Percentiles rank a stretch among this genome's conserved stretches.
Conservation (phyloP, 1,140 invertebrate species). For the Euborellia annulipes region DNA sequence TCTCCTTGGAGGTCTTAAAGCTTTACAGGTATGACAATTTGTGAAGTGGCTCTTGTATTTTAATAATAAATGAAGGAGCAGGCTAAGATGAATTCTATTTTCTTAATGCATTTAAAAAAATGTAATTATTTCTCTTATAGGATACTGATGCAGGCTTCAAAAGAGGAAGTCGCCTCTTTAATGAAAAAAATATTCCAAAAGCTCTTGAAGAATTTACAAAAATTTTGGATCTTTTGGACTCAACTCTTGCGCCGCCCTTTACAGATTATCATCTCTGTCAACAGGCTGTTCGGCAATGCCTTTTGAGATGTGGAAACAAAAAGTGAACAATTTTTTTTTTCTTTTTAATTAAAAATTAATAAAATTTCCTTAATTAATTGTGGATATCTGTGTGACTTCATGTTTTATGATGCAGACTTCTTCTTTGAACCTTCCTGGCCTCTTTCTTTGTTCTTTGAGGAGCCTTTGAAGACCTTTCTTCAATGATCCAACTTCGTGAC, state of each 20-base stretch:
- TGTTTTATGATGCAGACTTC: no score
- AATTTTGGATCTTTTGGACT: constrained; percentile 50
- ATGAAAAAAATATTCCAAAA: constrained; percentile 41
- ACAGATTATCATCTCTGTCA: constrained; percentile 68
- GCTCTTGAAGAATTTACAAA: constrained; percentile 52
- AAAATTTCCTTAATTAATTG: no score
- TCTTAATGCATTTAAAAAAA: not conserved
- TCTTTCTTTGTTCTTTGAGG: no score
- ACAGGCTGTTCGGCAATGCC: constrained; percentile 58
- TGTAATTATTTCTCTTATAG: constrained; percentile 28
- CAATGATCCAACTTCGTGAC: no score
- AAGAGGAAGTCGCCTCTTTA: constrained; percentile 42
- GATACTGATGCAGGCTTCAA: constrained; percentile 56
- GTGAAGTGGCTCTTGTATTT: no score
- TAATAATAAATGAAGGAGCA: not conserved
- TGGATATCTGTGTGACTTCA: no score
- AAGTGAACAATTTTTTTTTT: no score
- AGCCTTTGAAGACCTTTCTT: no score
- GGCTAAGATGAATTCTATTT: not conserved
- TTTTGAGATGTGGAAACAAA: constrained; percentile 46
- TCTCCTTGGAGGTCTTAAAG: constrained; percentile 59
- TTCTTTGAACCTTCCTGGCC: no score
- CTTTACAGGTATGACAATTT: constrained; percentile 30
- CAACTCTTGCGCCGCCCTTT: constrained; percentile 55
- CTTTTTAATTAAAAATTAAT: no score